These are phyloP conservation scores for Mesocricetus auratus DNA, from an alignment of 2,113 vertebrate genomes.

Conservation along the genomic window DNA sequence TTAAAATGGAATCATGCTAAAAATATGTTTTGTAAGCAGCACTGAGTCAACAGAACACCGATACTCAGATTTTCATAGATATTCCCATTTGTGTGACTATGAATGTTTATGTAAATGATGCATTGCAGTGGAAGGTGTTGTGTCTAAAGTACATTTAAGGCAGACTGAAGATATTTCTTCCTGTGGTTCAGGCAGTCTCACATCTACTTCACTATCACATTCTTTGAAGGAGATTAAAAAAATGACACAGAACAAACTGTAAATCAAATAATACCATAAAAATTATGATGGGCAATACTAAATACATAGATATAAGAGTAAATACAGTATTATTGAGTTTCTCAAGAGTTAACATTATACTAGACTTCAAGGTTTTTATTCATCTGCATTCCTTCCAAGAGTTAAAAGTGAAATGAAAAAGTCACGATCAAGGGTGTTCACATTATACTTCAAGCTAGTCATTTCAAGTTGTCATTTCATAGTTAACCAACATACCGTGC, in stretches of 20 bases:
- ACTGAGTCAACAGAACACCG: background rate
- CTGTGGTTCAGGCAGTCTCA: background rate
- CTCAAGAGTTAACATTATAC: background rate
- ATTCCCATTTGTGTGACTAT: background rate
- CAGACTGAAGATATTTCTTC: background rate
- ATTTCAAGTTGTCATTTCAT: background rate
- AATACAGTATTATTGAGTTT: background rate
- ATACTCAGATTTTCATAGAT: slow-evolving; percentile 9
- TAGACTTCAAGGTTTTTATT: background rate
- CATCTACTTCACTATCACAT: background rate
- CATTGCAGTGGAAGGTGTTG: background rate
- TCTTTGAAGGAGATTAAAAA: background rate
- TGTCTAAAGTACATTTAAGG: background rate
- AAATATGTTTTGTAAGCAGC: background rate
- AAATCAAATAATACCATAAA: background rate
- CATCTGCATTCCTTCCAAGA: background rate
- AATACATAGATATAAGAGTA: background rate
- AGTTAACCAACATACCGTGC: background rate
- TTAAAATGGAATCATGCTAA: background rate
- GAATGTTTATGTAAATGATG: slow-evolving; percentile 2
- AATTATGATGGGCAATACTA: background rate
- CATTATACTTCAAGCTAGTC: background rate
- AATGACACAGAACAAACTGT: background rate
- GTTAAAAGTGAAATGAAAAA: background rate
- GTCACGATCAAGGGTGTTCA: background rate